These are phyloP conservation scores for Mimas tiliae DNA, from an alignment of 2,888 invertebrate species.

Conservation along the genomic window DNA sequence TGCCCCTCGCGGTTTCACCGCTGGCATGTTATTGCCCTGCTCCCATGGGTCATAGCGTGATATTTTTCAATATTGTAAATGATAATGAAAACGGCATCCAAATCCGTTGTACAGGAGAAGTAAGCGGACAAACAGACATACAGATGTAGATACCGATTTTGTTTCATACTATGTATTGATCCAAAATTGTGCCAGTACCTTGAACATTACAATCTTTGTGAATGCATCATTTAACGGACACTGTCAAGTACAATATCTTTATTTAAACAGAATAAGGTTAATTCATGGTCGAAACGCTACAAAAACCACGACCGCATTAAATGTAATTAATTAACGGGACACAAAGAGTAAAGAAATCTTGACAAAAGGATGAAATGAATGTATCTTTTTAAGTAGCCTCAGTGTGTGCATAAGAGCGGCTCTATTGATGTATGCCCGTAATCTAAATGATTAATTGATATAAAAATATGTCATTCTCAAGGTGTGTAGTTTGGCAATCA, in stretches of 20 bases:
- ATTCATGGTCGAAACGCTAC: constrained; percentile 24
- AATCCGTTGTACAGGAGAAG: no score
- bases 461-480: constrained; percentile 20
- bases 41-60: no score
- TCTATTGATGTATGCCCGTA: constrained; percentile 68
- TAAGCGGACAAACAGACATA: no score
- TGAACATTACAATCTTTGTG: neutral
- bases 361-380: constrained; percentile 54
- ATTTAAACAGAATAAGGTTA: constrained; percentile 17
- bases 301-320: constrained; percentile 58
- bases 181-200: neutral
- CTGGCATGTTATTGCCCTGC: no score
- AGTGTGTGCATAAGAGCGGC: constrained; percentile 58
- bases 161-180: no score
- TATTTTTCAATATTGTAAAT: no score
- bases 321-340: constrained; percentile 76
- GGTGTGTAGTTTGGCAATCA: neutral
- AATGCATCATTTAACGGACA: constrained; percentile 7
- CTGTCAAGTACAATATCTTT: constrained; percentile 12
- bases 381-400: constrained; percentile 63
- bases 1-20: no score
- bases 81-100: no score
- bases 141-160: no score
- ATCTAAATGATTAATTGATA: constrained; percentile 63
- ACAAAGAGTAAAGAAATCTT: constrained; percentile 56